Conservation (phyloP, 37 sponge, comb jelly and placozoan species). For the Eunapius fragilis region DNA sequence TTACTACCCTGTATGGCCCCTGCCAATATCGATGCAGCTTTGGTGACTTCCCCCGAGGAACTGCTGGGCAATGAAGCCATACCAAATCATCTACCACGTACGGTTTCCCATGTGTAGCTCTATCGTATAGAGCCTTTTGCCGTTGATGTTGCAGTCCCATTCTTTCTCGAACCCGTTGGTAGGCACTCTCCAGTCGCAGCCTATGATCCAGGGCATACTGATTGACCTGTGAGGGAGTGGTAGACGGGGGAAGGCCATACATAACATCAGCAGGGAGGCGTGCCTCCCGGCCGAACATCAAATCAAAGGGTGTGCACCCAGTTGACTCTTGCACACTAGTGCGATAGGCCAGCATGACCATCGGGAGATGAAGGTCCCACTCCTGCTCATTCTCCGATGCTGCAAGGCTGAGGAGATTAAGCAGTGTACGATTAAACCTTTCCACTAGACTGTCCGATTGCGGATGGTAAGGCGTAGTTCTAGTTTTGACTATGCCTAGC, state of each 20-base stretch:
- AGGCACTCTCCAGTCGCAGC: not conserved
- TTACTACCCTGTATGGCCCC: not conserved
- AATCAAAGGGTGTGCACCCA: conserved; percentile 1
- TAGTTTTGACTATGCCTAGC: conserved; percentile 12
- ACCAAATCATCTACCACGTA: not conserved
- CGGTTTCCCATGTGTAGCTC: not conserved
- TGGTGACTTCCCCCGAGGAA: not conserved
- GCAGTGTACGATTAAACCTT: conserved; percentile 8
- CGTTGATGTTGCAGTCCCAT: not conserved
- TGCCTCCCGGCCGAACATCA: conserved; percentile 16
- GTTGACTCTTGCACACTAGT: conserved; percentile 15
- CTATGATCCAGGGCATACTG: not conserved
- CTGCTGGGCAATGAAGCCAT: not conserved
- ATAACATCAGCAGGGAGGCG: conserved; percentile 9
- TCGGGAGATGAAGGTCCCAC: conserved; percentile 20
- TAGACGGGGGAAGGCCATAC: not conserved
- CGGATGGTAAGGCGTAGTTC: conserved; percentile 21
- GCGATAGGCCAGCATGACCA: conserved; percentile 17
- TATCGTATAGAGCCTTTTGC: not conserved
- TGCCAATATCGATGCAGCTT: not conserved
- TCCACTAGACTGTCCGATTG: conserved; percentile 10
- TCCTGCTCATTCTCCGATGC: not conserved
- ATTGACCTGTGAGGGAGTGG: not conserved
- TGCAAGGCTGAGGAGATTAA: conserved; percentile 2
- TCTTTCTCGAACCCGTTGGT: not conserved